A percentile compares a stretch with the other conserved stretches of the same genome.
Evolutionary conservation across 1,140 invertebrate species (phyloP).

Genomic region (Solen grandis): DNA sequence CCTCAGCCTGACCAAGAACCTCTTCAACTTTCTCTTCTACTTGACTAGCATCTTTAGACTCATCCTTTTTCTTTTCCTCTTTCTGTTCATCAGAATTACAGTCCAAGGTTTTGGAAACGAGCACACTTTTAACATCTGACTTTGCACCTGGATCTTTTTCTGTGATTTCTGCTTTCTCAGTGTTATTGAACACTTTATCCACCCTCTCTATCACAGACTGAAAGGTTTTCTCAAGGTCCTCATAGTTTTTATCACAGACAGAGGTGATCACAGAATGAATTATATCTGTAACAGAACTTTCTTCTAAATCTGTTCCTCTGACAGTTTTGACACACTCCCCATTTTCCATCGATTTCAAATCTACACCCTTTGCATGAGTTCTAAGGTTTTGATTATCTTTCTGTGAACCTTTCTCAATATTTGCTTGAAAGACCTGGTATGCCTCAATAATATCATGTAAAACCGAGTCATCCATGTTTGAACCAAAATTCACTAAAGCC

Average conservation of each 20-base stretch:
- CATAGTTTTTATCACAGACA: conserved; percentile 26
- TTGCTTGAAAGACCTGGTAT: conserved; percentile 26
- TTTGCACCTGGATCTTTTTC: no score
- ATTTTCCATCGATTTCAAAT: not conserved
- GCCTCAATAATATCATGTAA: conserved; percentile 24
- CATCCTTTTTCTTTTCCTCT: not conserved
- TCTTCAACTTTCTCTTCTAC: not conserved
- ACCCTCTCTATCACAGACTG: conserved; percentile 6
- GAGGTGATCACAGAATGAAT: conserved; percentile 29
- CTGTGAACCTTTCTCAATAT: conserved; percentile 11
- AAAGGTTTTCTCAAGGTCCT: conserved; percentile 5
- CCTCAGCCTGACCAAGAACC: no score
- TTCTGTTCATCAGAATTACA: no score
- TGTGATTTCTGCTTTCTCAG: no score
- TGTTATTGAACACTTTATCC: no score
- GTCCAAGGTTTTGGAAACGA: no score
- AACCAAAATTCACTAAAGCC: conserved; percentile 5
- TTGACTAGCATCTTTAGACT: not conserved
- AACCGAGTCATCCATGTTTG: conserved; percentile 19
- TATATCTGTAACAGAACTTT: not conserved
- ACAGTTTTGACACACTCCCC: not conserved
- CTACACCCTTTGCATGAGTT: conserved; percentile 8
- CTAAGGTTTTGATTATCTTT: not conserved
- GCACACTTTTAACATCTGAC: no score
- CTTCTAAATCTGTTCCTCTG: no score